phyloP scores from a whole-genome alignment of 2,888 invertebrate genomes.

The Emmelina monodactyla region DNA sequence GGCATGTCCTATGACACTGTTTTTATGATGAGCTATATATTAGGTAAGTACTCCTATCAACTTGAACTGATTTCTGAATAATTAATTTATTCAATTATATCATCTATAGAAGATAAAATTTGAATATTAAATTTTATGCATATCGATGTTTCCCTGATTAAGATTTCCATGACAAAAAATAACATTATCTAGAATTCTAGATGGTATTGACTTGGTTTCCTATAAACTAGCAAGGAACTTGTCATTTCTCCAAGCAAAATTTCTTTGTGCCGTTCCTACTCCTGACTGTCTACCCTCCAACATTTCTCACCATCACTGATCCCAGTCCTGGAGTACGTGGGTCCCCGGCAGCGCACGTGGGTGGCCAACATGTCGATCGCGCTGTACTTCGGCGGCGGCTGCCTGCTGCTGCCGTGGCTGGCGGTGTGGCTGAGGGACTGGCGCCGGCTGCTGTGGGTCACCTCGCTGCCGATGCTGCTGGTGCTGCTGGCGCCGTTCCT shows the following conservation, averaged over 20 bases:
- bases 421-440: conserved; percentile 50
- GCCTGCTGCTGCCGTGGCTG: conserved; percentile 51
- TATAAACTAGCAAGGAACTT: too few relatives aligned
- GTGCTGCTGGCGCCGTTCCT: conserved; percentile 36
- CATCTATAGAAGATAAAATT: too few relatives aligned
- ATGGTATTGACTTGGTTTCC: too few relatives aligned
- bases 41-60: conserved; percentile 67
- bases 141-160: too few relatives aligned
- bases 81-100: too few relatives aligned
- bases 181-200: too few relatives aligned
- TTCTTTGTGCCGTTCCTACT: too few relatives aligned
- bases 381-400: conserved; percentile 52
- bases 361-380: conserved; percentile 61
- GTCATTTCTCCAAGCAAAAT: too few relatives aligned
- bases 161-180: too few relatives aligned
- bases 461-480: conserved; percentile 42
- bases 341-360: conserved; percentile 52
- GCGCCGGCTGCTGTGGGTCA: conserved; percentile 42
- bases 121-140: too few relatives aligned
- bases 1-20: conserved; percentile 88
- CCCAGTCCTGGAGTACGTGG: conserved; percentile 56
- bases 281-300: too few relatives aligned
- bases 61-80: too few relatives aligned
- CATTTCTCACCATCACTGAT: neutral
- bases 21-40: conserved; percentile 89